A percentile compares a stretch with the other conserved stretches of the same genome.
phyloP scores from a whole-genome alignment of 64 coral and sea anemone species.

The Platygyra sinensis region DNA sequence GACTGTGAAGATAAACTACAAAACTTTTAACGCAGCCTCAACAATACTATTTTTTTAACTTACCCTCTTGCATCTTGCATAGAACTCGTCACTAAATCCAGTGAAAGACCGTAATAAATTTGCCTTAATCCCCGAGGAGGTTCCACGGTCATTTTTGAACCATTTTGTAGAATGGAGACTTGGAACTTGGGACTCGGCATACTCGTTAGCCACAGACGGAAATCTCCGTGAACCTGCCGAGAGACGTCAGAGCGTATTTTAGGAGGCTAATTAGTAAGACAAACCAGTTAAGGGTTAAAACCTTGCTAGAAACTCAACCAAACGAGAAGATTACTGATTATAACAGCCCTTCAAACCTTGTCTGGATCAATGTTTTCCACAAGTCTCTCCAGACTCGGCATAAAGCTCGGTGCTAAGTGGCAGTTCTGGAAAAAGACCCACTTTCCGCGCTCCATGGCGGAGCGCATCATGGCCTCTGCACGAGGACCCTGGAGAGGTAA shows the following conservation, averaged over 20 bases:
- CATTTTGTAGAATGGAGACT: conserved; percentile 95
- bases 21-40: too few species aligned
- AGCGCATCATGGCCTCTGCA: conserved; percentile 96
- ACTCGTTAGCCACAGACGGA: conserved; percentile 95
- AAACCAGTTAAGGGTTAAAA: neutral
- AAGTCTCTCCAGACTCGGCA: conserved; percentile 85
- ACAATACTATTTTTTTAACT: neutral
- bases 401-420: conserved; percentile 92
- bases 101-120: conserved; percentile 91
- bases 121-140: conserved; percentile 95
- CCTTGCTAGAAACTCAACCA: neutral
- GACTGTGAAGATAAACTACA: neutral
- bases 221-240: conserved; percentile 93
- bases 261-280: neutral
- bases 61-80: conserved; percentile 88
- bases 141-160: conserved; percentile 99
- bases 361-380: conserved; percentile 96
- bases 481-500: conserved; percentile 73
- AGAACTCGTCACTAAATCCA: conserved; percentile 96
- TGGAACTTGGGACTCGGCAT: conserved; percentile 98
- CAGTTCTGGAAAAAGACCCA: conserved; percentile 99
- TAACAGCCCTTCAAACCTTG: conserved; percentile 53
- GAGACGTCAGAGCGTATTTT: neutral
- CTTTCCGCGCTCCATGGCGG: conserved; percentile 95
- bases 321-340: too few species aligned